These are phyloP conservation scores for Pediacus dermestoides DNA, from an alignment of 2,888 invertebrate genomes.

Conservation along the genomic window DNA sequence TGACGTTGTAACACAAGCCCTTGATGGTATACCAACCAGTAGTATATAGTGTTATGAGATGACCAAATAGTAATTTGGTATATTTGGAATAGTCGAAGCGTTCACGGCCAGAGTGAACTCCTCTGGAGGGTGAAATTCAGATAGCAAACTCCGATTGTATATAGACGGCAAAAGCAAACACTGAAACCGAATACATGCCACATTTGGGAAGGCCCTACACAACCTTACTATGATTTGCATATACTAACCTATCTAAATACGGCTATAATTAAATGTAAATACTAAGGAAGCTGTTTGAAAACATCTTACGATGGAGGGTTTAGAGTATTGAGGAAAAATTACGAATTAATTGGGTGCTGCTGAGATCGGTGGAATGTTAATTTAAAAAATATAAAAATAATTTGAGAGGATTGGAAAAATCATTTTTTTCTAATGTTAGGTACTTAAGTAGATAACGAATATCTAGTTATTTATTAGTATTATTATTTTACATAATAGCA, in stretches of 20 bases:
- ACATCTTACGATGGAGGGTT: too few relatives aligned
- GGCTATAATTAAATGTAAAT: conserved; percentile 9
- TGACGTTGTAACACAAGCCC: conserved; percentile 5
- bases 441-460: too few relatives aligned
- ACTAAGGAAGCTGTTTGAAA: conserved; percentile 4
- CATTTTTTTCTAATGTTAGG: too few relatives aligned
- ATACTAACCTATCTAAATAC: conserved; percentile 7
- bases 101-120: conserved; percentile 1
- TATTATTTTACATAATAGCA: too few relatives aligned
- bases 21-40: background rate
- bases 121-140: conserved; percentile 9
- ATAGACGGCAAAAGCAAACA: conserved; percentile 8
- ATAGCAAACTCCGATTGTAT: conserved; percentile 8
- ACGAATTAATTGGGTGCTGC: background rate
- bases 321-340: conserved; percentile 1
- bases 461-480: too few relatives aligned
- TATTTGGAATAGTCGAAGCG: conserved; percentile 6
- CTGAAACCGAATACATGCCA: conserved; percentile 8
- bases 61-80: conserved; percentile 9
- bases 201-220: conserved; percentile 7
- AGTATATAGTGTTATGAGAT: conserved; percentile 5
- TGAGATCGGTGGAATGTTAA: background rate
- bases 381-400: too few relatives aligned
- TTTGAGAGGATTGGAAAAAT: too few relatives aligned
- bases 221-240: conserved; percentile 9